Conservation (phyloP, 2,888 invertebrate genomes). For the Epiblema foenella region DNA sequence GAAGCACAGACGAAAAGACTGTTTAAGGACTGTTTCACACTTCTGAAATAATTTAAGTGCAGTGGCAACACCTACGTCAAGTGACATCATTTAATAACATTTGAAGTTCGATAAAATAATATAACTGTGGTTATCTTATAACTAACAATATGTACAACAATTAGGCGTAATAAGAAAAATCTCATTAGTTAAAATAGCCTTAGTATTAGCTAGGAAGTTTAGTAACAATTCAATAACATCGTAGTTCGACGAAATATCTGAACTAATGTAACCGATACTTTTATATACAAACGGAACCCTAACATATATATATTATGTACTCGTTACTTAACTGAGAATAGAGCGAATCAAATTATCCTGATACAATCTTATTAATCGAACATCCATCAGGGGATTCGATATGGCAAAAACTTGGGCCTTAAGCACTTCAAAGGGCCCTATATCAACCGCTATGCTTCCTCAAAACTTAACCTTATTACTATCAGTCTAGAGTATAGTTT, state of each 20-base stretch:
- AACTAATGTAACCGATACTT: background rate
- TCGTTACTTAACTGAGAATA: conserved; percentile 34
- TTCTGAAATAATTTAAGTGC: too few species aligned
- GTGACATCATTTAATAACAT: too few species aligned
- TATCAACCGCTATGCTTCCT: background rate
- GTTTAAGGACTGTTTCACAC: too few species aligned
- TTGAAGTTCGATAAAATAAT: too few species aligned
- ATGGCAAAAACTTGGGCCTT: conserved; percentile 35
- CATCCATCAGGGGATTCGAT: conserved; percentile 32
- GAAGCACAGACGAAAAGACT: too few species aligned
- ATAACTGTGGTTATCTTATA: too few species aligned
- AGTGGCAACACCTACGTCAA: too few species aligned
- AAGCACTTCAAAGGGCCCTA: conserved; percentile 1
- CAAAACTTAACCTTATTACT: background rate
- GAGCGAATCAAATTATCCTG: conserved; percentile 39
- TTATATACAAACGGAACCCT: conserved; percentile 9
- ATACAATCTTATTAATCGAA: conserved; percentile 42
- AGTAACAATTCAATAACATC: background rate
- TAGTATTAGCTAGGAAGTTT: too few species aligned
- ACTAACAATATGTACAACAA: too few species aligned
- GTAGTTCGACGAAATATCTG: background rate
- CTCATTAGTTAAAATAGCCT: too few species aligned
- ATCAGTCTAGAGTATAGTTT: background rate
- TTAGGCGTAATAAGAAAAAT: too few species aligned
- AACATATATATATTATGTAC: conserved; percentile 23